Percentiles rank a stretch among this genome's conserved stretches.
phyloP scores from a whole-genome alignment of 2,797 vertebrate species.

The Gymnopithys bicolor region DNA sequence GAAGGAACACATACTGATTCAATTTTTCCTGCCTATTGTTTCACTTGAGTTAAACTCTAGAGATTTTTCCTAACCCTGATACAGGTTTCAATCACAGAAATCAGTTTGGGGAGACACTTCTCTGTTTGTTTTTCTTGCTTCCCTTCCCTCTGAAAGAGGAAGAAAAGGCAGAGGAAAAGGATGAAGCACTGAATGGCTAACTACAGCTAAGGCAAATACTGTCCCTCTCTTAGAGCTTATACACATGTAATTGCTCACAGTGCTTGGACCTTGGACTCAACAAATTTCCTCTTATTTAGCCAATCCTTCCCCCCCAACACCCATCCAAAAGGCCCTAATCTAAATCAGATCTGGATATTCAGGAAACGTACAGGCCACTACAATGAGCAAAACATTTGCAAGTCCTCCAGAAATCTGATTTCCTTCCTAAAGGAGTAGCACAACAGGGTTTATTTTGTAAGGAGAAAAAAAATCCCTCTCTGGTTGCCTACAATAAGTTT shows the following conservation, averaged over 20 bases:
- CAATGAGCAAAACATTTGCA: conserved; percentile 58
- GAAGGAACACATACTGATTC: neutral
- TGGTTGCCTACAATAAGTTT: neutral
- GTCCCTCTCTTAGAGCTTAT: neutral
- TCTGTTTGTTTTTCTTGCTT: neutral
- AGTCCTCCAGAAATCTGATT: conserved; percentile 64
- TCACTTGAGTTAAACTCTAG: neutral
- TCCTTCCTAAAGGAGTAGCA: conserved; percentile 63
- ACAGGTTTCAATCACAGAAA: neutral
- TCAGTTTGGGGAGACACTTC: neutral
- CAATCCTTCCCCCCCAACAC: neutral
- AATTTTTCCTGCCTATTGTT: neutral
- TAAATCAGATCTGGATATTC: conserved; percentile 68
- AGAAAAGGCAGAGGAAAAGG: neutral
- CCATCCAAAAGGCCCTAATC: conserved; percentile 6
- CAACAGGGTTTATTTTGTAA: conserved; percentile 52
- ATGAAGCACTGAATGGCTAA: neutral
- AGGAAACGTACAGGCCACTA: conserved; percentile 42
- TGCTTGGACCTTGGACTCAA: conserved; percentile 45
- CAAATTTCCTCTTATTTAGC: conserved; percentile 53
- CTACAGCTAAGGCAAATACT: neutral
- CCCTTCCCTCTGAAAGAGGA: neutral
- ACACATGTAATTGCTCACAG: conserved; percentile 46
- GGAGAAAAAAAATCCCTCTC: conserved; percentile 18
- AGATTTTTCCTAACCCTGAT: neutral